Base-by-base conservation (phyloP, 2,113 vertebrate genomes). In the Calyptommatus sinebrachiatus region DNA sequence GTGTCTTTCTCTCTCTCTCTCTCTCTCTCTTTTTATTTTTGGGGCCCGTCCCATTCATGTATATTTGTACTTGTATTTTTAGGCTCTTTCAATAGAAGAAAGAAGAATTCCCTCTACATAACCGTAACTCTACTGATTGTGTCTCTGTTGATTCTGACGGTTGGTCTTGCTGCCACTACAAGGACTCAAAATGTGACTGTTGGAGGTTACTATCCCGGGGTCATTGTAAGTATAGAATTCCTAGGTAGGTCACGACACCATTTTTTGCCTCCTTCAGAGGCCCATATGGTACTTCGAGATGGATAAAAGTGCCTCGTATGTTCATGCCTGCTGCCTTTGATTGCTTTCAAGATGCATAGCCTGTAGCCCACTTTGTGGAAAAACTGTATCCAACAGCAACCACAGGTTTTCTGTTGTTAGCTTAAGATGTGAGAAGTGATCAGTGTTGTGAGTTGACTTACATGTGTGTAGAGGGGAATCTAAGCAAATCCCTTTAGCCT, bases 111-210 rank as follows among this genome's bases (percentile, higher is more conserved):
- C 80, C 96, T 99, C 83, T 96, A 97, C 41, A 96, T 99, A 88
- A 99, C 97, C 1, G 97, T 94, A 90, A 94, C 97, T 92, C 95
- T 99, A 76, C 95, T 99, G 81, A 95, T 99, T 61, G 97, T 99
- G 21, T 99, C 98, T 1, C 89, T 98, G 84, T 95, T 99, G 87
- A 99, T 99, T 92, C 96, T 99, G 85, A 94, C 98, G 68, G 97
- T 99, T 77, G 98, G 98, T 86, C 94, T 99, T 89, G 98, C 97
- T 21, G 98, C 98, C 50, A 99, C 98, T 61, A 99, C 98, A 86
- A 96, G 97, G 94, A 99, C 97, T 48, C 97, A 99, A 94, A 99
- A 99, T 95, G 97, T 99, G 91, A 98, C 98, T 1, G 98, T 99
- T 62, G 98, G 98, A 90, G 98, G 98, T 83, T 99, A 99, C 94